These are phyloP conservation scores for Myotis lucifugus DNA, from an alignment of 2,113 vertebrate genomes.

Conservation along the genomic window DNA sequence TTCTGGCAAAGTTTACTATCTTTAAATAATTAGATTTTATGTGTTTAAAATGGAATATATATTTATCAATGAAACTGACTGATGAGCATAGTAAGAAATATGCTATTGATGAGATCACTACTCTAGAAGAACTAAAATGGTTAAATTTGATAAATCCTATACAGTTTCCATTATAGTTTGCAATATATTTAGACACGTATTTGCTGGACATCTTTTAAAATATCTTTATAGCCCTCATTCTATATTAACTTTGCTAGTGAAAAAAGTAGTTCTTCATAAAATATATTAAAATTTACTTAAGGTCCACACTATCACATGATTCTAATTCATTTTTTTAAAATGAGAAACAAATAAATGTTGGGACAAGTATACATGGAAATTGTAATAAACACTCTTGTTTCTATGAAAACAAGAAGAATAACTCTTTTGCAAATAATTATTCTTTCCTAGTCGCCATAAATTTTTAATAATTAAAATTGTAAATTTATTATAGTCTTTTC, in stretches of 20 bases:
- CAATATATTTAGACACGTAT: neutral
- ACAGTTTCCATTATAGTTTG: neutral
- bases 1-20: neutral
- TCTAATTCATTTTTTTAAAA: neutral
- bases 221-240: neutral
- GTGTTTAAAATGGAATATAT: neutral
- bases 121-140: neutral
- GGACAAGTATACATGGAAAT: neutral
- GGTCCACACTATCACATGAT: neutral
- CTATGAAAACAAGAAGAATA: neutral
- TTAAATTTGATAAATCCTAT: neutral
- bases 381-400: neutral
- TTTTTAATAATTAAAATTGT: neutral
- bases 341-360: neutral
- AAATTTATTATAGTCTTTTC: neutral
- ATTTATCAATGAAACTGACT: neutral
- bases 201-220: neutral
- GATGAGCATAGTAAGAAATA: neutral
- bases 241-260: neutral
- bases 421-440: neutral
- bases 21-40: constrained; percentile 8
- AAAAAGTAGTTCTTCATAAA: neutral
- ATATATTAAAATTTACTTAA: neutral
- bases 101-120: neutral
- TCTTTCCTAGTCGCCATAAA: neutral